Conservation (phyloP, 2,888 invertebrate genomes). For the Liopterus haemorrhoidalis region DNA sequence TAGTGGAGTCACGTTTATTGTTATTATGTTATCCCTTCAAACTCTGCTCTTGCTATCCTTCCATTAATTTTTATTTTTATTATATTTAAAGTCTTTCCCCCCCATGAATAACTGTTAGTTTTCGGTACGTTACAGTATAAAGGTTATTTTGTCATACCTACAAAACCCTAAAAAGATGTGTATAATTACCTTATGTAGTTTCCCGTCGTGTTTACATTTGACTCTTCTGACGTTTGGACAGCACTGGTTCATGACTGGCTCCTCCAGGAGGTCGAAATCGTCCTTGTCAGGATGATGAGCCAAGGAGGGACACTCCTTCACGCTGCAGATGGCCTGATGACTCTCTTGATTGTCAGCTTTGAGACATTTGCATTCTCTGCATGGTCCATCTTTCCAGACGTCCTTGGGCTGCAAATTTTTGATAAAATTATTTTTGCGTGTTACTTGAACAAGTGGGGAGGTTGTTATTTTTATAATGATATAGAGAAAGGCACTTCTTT, state of each 20-base stretch:
- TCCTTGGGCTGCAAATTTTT: slow-evolving; percentile 47
- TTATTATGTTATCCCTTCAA: too few relatives aligned
- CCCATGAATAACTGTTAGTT: too few relatives aligned
- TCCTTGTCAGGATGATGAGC: slow-evolving; percentile 44
- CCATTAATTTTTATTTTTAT: too few relatives aligned
- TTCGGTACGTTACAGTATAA: too few relatives aligned
- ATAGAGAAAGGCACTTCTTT: neutral
- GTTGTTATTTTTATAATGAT: neutral
- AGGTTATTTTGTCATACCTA: too few relatives aligned
- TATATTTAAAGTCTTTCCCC: too few relatives aligned
- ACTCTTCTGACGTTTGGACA: slow-evolving; percentile 55
- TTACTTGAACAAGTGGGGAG: neutral
- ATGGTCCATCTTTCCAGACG: slow-evolving; percentile 66
- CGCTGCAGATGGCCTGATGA: slow-evolving; percentile 45
- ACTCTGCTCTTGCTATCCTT: too few relatives aligned
- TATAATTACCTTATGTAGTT: too few relatives aligned
- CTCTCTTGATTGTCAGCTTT: slow-evolving; percentile 25
- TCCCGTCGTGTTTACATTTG: slow-evolving; percentile 52
- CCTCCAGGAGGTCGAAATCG: slow-evolving; percentile 54
- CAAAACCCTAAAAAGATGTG: too few relatives aligned
- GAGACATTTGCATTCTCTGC: slow-evolving; percentile 58
- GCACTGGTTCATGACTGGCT: slow-evolving; percentile 55
- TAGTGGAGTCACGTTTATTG: too few relatives aligned
- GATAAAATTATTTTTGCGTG: slow-evolving; percentile 5
- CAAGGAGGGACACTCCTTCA: slow-evolving; percentile 49